Percentiles rank a stretch among this genome's conserved stretches.
These are phyloP conservation scores for Synanthedon tipuliformis DNA, from an alignment of 2,888 invertebrate species.

Conservation along the genomic window DNA sequence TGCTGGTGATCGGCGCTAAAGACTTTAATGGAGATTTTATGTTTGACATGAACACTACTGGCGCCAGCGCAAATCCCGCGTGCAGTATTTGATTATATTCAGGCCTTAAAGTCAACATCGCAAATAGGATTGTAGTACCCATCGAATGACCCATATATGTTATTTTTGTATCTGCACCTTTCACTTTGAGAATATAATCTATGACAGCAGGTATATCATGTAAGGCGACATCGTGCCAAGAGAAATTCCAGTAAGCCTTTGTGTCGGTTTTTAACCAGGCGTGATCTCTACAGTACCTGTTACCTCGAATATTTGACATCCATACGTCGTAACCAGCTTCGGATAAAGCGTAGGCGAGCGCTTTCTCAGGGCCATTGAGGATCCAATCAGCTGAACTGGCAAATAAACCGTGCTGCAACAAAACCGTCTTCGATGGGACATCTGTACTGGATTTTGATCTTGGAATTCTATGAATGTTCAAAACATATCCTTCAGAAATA, in stretches of 20 bases:
- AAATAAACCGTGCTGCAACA: slow-evolving; percentile 85
- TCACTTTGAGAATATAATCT: slow-evolving; percentile 67
- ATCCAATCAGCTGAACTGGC: slow-evolving; percentile 85
- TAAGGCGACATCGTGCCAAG: slow-evolving; percentile 90
- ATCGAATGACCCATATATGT: slow-evolving; percentile 92
- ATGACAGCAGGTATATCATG: slow-evolving; percentile 89
- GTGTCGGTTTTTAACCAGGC: slow-evolving; percentile 62
- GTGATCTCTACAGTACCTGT: slow-evolving; percentile 78
- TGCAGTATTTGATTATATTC: slow-evolving; percentile 75
- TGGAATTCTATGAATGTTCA: slow-evolving; percentile 85
- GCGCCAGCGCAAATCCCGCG: slow-evolving; percentile 76
- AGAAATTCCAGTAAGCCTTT: slow-evolving; percentile 78
- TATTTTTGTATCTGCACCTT: slow-evolving; percentile 37
- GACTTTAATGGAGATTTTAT: slow-evolving; percentile 74
- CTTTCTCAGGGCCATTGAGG: slow-evolving; percentile 75
- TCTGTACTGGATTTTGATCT: slow-evolving; percentile 38
- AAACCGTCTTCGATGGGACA: slow-evolving; percentile 48
- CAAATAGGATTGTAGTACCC: slow-evolving; percentile 84
- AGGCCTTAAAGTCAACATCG: slow-evolving; percentile 75
- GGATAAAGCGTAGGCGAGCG: slow-evolving; percentile 74
- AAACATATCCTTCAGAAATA: slow-evolving; percentile 83
- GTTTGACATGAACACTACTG: slow-evolving; percentile 75
- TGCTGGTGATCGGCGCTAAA: slow-evolving; percentile 73
- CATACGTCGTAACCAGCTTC: slow-evolving; percentile 82
- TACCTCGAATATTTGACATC: slow-evolving; percentile 87